Conservation (phyloP, 2,797 vertebrate genomes). For the Ctenosaura bakeri region DNA sequence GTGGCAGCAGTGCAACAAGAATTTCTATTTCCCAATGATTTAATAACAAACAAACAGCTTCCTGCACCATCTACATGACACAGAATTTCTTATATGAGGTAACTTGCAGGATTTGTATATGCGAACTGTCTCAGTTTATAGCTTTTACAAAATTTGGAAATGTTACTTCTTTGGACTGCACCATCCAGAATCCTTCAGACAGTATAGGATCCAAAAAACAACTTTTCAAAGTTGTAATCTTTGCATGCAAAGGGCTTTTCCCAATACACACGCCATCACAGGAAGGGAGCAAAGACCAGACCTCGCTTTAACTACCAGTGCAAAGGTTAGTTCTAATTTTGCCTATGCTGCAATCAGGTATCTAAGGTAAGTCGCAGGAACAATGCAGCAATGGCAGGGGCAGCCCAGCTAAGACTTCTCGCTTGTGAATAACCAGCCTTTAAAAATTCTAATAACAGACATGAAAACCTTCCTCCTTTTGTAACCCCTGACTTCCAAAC, state of each 20-base stretch:
- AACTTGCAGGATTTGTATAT: background rate
- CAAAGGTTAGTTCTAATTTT: background rate
- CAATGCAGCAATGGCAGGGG: background rate
- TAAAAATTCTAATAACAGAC: background rate
- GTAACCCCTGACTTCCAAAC: background rate
- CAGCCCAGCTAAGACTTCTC: background rate
- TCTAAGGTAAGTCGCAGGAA: background rate
- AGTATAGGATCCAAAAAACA: background rate
- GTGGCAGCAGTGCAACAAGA: background rate
- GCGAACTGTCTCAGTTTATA: background rate
- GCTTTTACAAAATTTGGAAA: background rate
- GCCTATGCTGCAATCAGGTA: background rate
- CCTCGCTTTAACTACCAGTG: background rate
- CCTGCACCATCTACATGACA: background rate
- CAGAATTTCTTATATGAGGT: too few relatives aligned
- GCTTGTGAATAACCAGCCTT: background rate
- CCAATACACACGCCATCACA: background rate
- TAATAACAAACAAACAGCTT: background rate
- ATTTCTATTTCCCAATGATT: background rate
- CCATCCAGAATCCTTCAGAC: background rate
- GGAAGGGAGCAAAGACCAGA: background rate
- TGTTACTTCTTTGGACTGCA: background rate
- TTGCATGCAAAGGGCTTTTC: too few relatives aligned
- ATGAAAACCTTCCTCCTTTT: background rate
- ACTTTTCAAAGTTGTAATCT: too few relatives aligned